Evolutionary conservation across 2,113 vertebrate genomes (phyloP).

Genomic region (Miniopterus natalensis): DNA sequence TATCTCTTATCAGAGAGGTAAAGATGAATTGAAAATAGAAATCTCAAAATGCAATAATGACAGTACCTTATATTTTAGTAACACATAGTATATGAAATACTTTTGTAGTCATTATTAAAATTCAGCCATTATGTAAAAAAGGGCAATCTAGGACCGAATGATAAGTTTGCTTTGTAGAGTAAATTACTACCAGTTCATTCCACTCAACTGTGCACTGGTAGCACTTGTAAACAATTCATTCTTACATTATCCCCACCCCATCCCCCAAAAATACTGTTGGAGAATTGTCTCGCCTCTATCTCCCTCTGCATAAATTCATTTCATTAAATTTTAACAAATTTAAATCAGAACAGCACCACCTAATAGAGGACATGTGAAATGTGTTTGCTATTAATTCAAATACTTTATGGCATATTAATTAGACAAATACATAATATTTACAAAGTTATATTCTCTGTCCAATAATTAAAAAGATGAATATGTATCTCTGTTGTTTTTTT

Average conservation of each 20-base stretch:
- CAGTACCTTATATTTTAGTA: not conserved
- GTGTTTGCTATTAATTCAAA: constrained; percentile 81
- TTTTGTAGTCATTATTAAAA: not conserved
- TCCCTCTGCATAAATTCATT: not conserved
- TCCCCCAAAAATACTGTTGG: not conserved
- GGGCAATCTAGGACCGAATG: not conserved
- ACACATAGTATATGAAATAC: not conserved
- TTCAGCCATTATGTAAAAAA: not conserved
- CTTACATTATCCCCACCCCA: not conserved
- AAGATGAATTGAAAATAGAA: constrained; percentile 36
- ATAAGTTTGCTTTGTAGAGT: constrained; percentile 22
- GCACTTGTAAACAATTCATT: constrained; percentile 4
- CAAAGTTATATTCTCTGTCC: constrained; percentile 72
- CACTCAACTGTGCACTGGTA: not conserved
- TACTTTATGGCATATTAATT: constrained; percentile 71
- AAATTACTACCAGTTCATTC: constrained; percentile 15
- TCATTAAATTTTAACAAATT: constrained; percentile 83
- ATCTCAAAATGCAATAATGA: not conserved
- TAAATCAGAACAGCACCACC: constrained; percentile 61
- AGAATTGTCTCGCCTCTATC: constrained; percentile 56
- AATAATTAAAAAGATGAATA: constrained; percentile 55
- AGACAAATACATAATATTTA: constrained; percentile 77
- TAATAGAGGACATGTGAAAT: constrained; percentile 69
- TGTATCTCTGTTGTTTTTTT: not conserved
- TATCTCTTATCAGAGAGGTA: not conserved